Percentiles rank a stretch among this genome's conserved stretches.
These are phyloP conservation scores for Phasia obesa DNA, from an alignment of 2,888 invertebrate genomes.

Conservation along the genomic window DNA sequence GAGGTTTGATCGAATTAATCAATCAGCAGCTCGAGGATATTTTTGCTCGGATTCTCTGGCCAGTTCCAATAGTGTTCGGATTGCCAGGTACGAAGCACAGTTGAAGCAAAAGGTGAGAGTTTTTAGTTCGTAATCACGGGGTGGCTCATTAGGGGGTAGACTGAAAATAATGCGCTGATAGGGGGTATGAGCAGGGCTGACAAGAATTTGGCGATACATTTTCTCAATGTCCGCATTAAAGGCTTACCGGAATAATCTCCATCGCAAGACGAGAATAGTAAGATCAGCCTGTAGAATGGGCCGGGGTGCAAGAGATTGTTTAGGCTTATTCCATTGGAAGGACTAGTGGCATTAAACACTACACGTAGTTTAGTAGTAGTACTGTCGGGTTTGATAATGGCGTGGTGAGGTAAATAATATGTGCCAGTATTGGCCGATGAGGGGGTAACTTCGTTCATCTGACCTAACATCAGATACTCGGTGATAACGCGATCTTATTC, in stretches of 20 bases:
- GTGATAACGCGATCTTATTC: constrained; percentile 17
- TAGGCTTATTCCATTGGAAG: constrained; percentile 37
- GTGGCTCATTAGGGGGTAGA: neutral
- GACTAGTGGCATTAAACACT: constrained; percentile 67
- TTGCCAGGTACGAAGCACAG: neutral
- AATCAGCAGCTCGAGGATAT: neutral
- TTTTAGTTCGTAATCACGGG: constrained; percentile 50
- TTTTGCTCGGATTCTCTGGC: neutral
- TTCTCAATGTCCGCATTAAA: constrained; percentile 70
- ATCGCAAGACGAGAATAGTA: constrained; percentile 36
- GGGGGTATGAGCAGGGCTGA: constrained; percentile 41
- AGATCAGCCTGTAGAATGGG: constrained; percentile 58
- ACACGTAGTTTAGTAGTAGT: constrained; percentile 66
- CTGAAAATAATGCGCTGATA: constrained; percentile 67
- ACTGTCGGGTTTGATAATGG: constrained; percentile 58
- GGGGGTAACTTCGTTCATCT: neutral
- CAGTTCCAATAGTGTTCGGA: neutral
- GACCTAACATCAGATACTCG: constrained; percentile 2
- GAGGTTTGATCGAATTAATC: no score
- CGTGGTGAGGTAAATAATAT: constrained; percentile 43
- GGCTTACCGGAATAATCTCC: constrained; percentile 52
- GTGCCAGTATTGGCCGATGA: neutral
- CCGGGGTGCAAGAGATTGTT: constrained; percentile 61
- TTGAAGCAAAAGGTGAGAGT: constrained; percentile 14
- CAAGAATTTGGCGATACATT: constrained; percentile 68